These are phyloP conservation scores for Epirrita christyi DNA, from an alignment of 2,888 invertebrate species.

Conservation along the genomic window DNA sequence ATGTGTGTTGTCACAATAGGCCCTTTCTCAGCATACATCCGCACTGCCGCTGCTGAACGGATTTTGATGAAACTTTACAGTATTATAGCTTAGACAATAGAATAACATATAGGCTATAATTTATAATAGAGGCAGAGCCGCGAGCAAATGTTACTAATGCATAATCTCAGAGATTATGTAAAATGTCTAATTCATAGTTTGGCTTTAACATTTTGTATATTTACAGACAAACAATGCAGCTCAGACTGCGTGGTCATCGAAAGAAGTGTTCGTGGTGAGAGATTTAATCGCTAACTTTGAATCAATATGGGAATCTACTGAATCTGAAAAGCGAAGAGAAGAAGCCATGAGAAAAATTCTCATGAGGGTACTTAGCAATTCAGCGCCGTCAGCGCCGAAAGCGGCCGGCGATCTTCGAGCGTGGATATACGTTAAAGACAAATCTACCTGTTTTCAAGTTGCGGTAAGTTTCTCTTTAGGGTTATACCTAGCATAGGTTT, in stretches of 20 bases:
- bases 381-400: constrained; percentile 83
- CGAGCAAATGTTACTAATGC: not conserved
- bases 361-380: constrained; percentile 87
- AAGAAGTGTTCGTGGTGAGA: constrained; percentile 89
- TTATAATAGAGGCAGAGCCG: too few relatives aligned
- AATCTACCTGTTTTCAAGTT: constrained; percentile 82
- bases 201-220: not conserved
- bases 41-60: too few relatives aligned
- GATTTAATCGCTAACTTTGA: constrained; percentile 91
- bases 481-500: too few relatives aligned
- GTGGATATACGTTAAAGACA: constrained; percentile 90
- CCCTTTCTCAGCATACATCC: too few relatives aligned
- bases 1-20: too few relatives aligned
- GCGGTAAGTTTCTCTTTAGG: too few relatives aligned
- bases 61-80: too few relatives aligned
- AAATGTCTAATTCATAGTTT: too few relatives aligned
- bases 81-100: too few relatives aligned
- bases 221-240: constrained; percentile 70
- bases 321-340: constrained; percentile 89
- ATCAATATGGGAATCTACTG: constrained; percentile 92
- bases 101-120: too few relatives aligned
- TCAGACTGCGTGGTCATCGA: constrained; percentile 85
- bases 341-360: constrained; percentile 90
- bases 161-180: not conserved
- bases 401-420: constrained; percentile 92